Base-by-base conservation (phyloP, 2,113 vertebrate species). In the Oreocharis arfaki region DNA sequence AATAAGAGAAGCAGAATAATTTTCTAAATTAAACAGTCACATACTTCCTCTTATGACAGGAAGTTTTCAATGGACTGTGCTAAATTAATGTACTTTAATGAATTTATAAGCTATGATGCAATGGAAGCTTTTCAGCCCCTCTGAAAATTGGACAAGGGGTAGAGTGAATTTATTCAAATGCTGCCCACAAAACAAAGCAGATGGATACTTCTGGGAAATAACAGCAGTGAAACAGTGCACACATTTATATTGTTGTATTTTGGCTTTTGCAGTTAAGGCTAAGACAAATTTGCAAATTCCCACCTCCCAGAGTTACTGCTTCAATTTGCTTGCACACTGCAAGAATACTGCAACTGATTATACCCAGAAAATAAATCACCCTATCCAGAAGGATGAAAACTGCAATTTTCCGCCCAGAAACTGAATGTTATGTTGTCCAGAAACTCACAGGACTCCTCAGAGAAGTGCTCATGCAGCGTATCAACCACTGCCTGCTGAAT, bases 81-180 rank as follows among this genome's bases (percentile, higher is more conserved):
- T 94, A 96, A 95, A 89, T 92, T 78, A 94, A 94, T 73, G 69
- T 67, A 52, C 47, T 96, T 87, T 46, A 91, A 96, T 83, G 57
- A 91, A 97, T 96, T 97, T 95, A 94, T 95, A 96, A 90, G 71
- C 75, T 73, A 83, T 94, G 92, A 97, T 88, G 92, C 94, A 95
- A 96, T 92, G 76, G 71, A 95, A 84, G 83, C 86, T 86, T 97
- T 95, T 93, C 96, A 96, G 52, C 28, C 47, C 68, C 60, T 93
- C 73, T 81, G 35, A 90, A 95, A 93, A 84, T 49, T 86, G 89
- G 86, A 71, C 52, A 75, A 89, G 60, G 71, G 60, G 53, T 80
- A 86, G 60, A 0, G 0, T 44, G 60, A 96, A 92, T 93, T 68
- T 50, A 92, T 86, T 96, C 68, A 95, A 90, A 90, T 33, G 86